phyloP scores from a whole-genome alignment of 2,797 vertebrate species.

The Xenentodon cancila region DNA sequence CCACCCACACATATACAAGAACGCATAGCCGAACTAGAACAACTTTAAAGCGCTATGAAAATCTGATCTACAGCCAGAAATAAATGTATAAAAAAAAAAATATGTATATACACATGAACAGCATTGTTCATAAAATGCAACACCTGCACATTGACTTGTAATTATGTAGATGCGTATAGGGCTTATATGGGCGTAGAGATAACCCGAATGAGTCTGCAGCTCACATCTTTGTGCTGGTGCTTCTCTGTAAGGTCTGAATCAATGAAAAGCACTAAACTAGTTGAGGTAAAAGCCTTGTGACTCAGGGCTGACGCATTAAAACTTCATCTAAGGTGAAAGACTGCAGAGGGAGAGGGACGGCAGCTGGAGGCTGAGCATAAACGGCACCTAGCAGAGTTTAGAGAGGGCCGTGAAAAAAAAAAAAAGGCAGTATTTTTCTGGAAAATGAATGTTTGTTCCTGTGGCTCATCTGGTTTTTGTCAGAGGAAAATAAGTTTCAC shows the following conservation, averaged over 20 bases:
- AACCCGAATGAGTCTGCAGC: neutral
- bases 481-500: neutral
- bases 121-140: neutral
- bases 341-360: slow-evolving; percentile 28
- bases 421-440: slow-evolving; percentile 1
- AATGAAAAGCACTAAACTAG: slow-evolving; percentile 49
- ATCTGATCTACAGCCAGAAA: neutral
- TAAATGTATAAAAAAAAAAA: too few species aligned
- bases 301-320: slow-evolving; percentile 52
- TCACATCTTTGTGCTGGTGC: slow-evolving; percentile 11
- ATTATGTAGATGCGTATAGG: too few species aligned
- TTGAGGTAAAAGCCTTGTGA: slow-evolving; percentile 57
- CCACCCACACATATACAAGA: neutral
- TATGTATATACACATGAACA: neutral
- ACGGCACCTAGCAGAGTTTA: slow-evolving; percentile 33
- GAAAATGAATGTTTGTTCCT: neutral
- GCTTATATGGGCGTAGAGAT: neutral
- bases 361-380: slow-evolving; percentile 54
- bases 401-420: slow-evolving; percentile 1
- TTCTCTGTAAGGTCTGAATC: slow-evolving; percentile 35
- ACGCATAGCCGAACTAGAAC: slow-evolving; percentile 2
- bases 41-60: neutral
- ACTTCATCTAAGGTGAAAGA: slow-evolving; percentile 50
- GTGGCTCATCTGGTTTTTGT: neutral
- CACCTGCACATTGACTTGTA: too few species aligned